Conservation (phyloP, 1,140 invertebrate genomes). For the Vollenhovia emeryi region DNA sequence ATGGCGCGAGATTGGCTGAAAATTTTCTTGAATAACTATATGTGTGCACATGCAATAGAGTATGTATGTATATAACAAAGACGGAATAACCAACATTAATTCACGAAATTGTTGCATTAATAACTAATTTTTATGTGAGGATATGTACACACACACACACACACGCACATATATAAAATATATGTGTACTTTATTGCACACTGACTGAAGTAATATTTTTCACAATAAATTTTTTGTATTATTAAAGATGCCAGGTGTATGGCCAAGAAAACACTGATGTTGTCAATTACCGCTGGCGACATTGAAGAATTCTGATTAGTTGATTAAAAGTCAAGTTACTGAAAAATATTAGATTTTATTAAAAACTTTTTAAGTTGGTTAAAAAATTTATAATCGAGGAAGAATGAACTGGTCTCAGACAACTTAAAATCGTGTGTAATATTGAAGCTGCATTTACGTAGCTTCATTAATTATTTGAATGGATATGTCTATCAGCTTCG, state of each 20-base stretch:
- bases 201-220: no score
- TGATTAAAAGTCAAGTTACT: neutral
- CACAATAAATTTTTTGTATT: no score
- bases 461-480: conserved; percentile 3
- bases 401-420: neutral
- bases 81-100: neutral
- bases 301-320: no score
- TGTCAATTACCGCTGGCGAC: no score
- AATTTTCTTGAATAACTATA: conserved; percentile 6
- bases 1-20: neutral
- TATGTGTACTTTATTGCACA: no score
- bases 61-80: neutral
- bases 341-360: neutral
- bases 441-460: neutral
- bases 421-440: neutral
- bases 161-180: no score
- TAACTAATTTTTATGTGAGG: neutral
- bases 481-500: neutral
- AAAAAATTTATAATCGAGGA: neutral
- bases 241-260: no score
- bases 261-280: no score
- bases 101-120: neutral
- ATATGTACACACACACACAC: no score
- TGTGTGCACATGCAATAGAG: neutral
- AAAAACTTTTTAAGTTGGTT: neutral